phyloP scores from a whole-genome alignment of 2,888 invertebrate genomes.

The Nowickia ferox region DNA sequence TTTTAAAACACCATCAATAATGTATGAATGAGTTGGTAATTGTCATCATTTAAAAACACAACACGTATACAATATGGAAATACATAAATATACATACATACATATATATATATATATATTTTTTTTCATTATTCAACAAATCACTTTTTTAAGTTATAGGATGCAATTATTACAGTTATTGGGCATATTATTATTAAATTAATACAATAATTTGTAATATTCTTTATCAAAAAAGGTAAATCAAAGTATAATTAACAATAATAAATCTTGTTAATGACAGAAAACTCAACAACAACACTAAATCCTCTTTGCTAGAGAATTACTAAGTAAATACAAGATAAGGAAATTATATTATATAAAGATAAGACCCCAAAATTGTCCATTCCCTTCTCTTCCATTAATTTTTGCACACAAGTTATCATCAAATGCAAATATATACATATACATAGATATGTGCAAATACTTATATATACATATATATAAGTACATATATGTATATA shows the following conservation, averaged over 20 bases:
- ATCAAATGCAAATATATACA: no score
- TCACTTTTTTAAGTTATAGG: conserved; percentile 53
- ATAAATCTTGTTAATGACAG: conserved; percentile 33
- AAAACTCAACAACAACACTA: conserved; percentile 33
- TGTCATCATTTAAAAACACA: conserved; percentile 34
- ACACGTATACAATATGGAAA: conserved; percentile 57
- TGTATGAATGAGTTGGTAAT: conserved; percentile 6
- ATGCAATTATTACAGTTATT: conserved; percentile 9
- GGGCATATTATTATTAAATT: not conserved
- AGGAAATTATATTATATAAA: conserved; percentile 55
- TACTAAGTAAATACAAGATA: conserved; percentile 24
- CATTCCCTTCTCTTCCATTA: not conserved
- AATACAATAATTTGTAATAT: conserved; percentile 36
- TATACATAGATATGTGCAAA: not conserved
- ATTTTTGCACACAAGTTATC: no score
- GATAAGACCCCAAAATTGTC: not conserved
- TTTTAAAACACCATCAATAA: conserved; percentile 76
- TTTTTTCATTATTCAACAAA: conserved; percentile 47
- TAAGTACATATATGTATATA: not conserved
- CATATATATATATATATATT: not conserved
- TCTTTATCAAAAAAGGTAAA: conserved; percentile 43
- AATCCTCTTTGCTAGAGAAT: conserved; percentile 16
- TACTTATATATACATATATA: not conserved
- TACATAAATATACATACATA: not conserved
- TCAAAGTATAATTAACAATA: conserved; percentile 9